These are phyloP conservation scores for Leuciscus idus DNA, from an alignment of 2,113 vertebrate genomes.

Conservation along the genomic window DNA sequence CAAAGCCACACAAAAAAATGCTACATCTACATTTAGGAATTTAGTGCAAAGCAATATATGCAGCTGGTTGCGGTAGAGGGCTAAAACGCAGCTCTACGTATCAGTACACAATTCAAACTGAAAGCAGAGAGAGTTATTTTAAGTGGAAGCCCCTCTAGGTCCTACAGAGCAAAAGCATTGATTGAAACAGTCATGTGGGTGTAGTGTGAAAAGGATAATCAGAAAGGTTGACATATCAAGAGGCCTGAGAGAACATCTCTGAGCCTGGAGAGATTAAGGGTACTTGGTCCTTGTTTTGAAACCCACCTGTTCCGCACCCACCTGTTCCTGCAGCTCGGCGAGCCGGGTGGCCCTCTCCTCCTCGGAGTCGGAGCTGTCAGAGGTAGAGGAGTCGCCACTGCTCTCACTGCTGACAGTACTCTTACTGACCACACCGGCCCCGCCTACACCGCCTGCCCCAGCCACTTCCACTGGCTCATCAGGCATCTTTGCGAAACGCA, in stretches of 20 bases:
- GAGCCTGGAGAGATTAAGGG: constrained; percentile 17
- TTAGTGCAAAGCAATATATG: constrained; percentile 43
- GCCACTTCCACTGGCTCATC: constrained; percentile 81
- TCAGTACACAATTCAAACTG: not conserved
- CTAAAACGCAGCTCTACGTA: constrained; percentile 27
- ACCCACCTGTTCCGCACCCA: constrained; percentile 74
- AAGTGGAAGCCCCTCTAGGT: not conserved
- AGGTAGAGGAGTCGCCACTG: constrained; percentile 76
- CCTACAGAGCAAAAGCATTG: not conserved
- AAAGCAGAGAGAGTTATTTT: constrained; percentile 21
- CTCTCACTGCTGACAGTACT: constrained; percentile 80
- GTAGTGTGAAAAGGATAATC: constrained; percentile 5
- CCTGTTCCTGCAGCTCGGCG: constrained; percentile 91
- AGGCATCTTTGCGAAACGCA: constrained; percentile 93
- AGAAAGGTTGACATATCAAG: not conserved
- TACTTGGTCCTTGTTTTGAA: constrained; percentile 54
- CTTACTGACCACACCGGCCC: constrained; percentile 74
- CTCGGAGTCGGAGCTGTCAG: constrained; percentile 81
- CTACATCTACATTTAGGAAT: constrained; percentile 22
- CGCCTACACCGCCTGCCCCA: constrained; percentile 59
- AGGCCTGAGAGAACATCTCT: constrained; percentile 1
- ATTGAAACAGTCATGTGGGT: not conserved
- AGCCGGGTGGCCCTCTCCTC: constrained; percentile 85
- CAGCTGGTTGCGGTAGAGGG: constrained; percentile 54
- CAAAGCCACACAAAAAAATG: constrained; percentile 18